phyloP scores from a whole-genome alignment of 2,797 vertebrate genomes.

The Crocodylus rhombifer region DNA sequence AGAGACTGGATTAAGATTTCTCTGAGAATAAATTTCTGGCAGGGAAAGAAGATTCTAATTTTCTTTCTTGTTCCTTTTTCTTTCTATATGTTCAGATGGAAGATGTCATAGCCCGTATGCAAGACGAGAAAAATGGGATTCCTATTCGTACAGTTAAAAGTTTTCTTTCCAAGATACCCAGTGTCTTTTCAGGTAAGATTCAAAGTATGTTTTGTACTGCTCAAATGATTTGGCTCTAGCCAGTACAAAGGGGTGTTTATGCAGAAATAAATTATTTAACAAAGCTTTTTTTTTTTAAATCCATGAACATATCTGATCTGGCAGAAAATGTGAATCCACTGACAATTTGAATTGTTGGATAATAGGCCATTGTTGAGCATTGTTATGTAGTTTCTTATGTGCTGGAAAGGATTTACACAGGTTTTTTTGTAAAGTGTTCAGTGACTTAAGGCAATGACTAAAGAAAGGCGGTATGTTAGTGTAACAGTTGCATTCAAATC shows the following conservation, averaged over 20 bases:
- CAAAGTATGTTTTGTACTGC: slow-evolving; percentile 10
- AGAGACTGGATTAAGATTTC: neutral
- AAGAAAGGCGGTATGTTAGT: neutral
- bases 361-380: neutral
- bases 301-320: neutral
- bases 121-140: slow-evolving; percentile 97
- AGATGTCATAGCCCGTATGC: slow-evolving; percentile 96
- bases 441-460: neutral
- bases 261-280: neutral
- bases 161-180: slow-evolving; percentile 98
- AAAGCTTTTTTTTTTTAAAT: neutral
- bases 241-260: neutral
- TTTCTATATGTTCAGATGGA: slow-evolving; percentile 88
- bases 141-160: slow-evolving; percentile 98
- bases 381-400: neutral
- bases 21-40: neutral
- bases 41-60: slow-evolving; percentile 28
- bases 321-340: neutral
- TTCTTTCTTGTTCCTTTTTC: slow-evolving; percentile 29
- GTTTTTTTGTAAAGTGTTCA: neutral
- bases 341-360: neutral
- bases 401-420: neutral
- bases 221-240: neutral
- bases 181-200: slow-evolving; percentile 96
- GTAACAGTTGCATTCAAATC: neutral